Conservation (phyloP, 1,140 invertebrate species). For the Ostrea edulis region DNA sequence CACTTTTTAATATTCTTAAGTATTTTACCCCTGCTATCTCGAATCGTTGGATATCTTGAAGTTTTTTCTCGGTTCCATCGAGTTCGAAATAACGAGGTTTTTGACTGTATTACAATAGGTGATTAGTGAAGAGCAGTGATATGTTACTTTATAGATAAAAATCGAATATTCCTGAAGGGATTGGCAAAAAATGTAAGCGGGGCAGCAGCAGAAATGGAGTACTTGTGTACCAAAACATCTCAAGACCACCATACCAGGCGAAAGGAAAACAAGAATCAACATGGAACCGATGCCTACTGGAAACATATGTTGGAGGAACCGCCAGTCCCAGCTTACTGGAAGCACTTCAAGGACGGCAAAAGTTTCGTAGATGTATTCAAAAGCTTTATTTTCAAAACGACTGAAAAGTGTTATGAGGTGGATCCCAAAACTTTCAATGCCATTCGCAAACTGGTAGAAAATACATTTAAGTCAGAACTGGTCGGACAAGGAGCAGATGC, state of each 20-base stretch:
- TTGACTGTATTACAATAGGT: too few species aligned
- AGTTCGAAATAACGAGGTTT: too few species aligned
- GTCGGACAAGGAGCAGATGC: slow-evolving; percentile 60
- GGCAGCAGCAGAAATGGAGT: neutral
- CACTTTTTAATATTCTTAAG: too few species aligned
- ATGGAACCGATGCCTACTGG: neutral
- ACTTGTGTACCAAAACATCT: neutral
- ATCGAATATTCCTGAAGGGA: neutral
- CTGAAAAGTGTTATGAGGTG: neutral
- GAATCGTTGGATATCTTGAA: too few species aligned
- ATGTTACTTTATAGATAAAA: neutral
- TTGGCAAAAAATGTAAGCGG: neutral
- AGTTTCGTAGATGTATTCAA: neutral
- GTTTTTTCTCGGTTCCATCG: too few species aligned
- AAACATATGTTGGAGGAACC: neutral
- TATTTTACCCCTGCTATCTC: too few species aligned
- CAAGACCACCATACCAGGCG: neutral
- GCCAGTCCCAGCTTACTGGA: slow-evolving; percentile 46
- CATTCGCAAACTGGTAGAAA: slow-evolving; percentile 48
- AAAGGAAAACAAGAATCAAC: neutral
- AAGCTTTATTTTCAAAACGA: neutral
- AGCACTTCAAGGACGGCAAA: slow-evolving; percentile 45
- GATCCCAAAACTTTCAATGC: slow-evolving; percentile 37
- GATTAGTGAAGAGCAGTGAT: too few species aligned
- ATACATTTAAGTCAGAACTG: slow-evolving; percentile 47